Percentiles rank a stretch among this genome's conserved stretches.
These are phyloP conservation scores for Catamblyrhynchus diadema DNA, from an alignment of 2,797 vertebrate species.

Conservation along the genomic window DNA sequence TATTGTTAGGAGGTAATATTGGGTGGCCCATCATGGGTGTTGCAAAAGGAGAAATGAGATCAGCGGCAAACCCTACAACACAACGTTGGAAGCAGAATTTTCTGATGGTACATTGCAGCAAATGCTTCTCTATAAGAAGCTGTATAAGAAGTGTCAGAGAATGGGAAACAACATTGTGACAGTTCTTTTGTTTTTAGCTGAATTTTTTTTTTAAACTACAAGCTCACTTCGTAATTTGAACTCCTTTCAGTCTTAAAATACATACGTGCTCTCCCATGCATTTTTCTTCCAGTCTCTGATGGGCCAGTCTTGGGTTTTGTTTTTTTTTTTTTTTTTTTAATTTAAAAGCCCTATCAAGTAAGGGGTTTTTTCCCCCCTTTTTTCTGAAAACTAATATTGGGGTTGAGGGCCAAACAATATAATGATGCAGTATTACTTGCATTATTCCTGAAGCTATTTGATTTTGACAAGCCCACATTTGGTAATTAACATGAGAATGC, in stretches of 20 bases:
- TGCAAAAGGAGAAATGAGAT: neutral
- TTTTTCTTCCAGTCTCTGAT: constrained; percentile 29
- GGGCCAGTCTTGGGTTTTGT: constrained; percentile 3
- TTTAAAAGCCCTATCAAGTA: constrained; percentile 69
- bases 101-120: neutral
- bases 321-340: constrained; percentile 28
- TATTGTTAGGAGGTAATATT: neutral
- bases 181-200: constrained; percentile 39
- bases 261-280: constrained; percentile 4
- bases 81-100: neutral
- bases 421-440: constrained; percentile 75
- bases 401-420: constrained; percentile 79
- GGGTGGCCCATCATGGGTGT: neutral
- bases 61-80: neutral
- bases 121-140: neutral
- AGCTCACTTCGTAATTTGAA: neutral
- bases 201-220: neutral
- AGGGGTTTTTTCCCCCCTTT: neutral
- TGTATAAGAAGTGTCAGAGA: neutral
- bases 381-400: constrained; percentile 71
- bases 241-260: constrained; percentile 53
- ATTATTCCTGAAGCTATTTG: constrained; percentile 81
- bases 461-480: constrained; percentile 84
- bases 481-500: constrained; percentile 83
- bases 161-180: constrained; percentile 39